Evolutionary conservation across 2,113 vertebrate species (phyloP), one percentile per base, ranked within the genome.

Genomic region (Saiga tatarica): DNA sequence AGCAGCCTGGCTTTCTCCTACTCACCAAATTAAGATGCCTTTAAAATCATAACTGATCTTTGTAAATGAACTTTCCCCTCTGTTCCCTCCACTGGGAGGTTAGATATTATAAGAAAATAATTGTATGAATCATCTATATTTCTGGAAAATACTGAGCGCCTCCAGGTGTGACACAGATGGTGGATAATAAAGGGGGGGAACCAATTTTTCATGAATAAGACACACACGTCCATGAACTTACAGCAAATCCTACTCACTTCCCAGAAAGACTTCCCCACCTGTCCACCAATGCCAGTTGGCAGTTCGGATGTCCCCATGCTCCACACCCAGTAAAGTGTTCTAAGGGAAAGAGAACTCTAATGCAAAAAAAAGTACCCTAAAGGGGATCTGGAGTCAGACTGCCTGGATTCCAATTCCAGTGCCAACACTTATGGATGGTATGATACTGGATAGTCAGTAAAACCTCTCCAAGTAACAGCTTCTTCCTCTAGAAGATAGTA

Each of bases 121-220:
- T 97, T 26, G 2, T 45, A 93, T 11, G 19, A 98, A 89, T 93
- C 98, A 95, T 95, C 96, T 64, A 55, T 95, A 86, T 96, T 98
- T 98, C 95, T 98, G 95, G 97, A 96, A 97, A 97, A 52, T 52
- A 82, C 85, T 78, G 82, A 97, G 62, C 14, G 0, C 50, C 36
- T 88, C 96, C 97, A 98, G 98, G 96, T 98, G 97, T 93, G 26
- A 95, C 95, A 97, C 87, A 97, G 98, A 97, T 98, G 98, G 98
- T 81, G 62, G 74, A 79, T 55, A 60, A 89, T 81, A 45, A 96
- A 79, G 17, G 45, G 45, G 19, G 60, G 28, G 59, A 15, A 42
- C 59, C 81, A 59, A 55, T 82, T 94, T 96, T 95, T 97, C 96
- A 42, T 10, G 92, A 95, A 28, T 57, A 52, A 81, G 85, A 59